Base-by-base conservation (phyloP, 2,797 vertebrate genomes). In the Amphiprion clarkii region DNA sequence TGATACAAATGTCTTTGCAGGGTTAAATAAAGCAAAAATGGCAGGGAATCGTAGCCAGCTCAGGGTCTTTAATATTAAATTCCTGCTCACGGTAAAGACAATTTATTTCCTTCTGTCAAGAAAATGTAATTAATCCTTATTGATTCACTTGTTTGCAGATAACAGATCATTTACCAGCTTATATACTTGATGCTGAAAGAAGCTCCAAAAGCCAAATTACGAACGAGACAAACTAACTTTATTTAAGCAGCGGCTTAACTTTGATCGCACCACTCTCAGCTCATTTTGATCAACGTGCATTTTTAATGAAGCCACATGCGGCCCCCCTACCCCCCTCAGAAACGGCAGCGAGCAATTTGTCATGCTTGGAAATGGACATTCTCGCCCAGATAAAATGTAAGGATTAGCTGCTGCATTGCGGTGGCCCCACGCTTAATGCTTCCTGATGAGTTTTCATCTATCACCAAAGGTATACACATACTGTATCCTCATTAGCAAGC, bases 221-320 rank as follows among this genome's bases (percentile, higher is more conserved):
- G 71, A 73, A 80, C 79, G 64, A 83, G 88, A 78, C 81, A 81
- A 60, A 81, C 48, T 70, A 44, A 69, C 61, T 79, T 73, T 76
- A 53, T 74, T 81, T 76, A 84, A 88, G 87, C 25, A 63, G 25
- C 21, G 67, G 74, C 64, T 87, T 81, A 73, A 81, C 65, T 88
- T 83, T 90, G 78, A 91, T 86, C 76, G 66, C 74, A 80, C 64
- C 68, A 55, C 83, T 86, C 79, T 66, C 53, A 40, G 76, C 79
- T 84, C 69, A 64, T 88, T 87, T 83, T 79, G 68, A 89, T 86
- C 79, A 76, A 27, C 84, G 91, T 92, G 78, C 71, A 90, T 88
- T 87, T 89, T 89, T 92, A 90, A 93, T 92, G 76, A 87, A 87
- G 76, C 67, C 85, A 59, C 86, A 78, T 78, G 83, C 79, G 19